These are phyloP conservation scores for Tetraodon nigroviridis DNA, from an alignment of 2,113 vertebrate genomes.

Conservation along the genomic window DNA sequence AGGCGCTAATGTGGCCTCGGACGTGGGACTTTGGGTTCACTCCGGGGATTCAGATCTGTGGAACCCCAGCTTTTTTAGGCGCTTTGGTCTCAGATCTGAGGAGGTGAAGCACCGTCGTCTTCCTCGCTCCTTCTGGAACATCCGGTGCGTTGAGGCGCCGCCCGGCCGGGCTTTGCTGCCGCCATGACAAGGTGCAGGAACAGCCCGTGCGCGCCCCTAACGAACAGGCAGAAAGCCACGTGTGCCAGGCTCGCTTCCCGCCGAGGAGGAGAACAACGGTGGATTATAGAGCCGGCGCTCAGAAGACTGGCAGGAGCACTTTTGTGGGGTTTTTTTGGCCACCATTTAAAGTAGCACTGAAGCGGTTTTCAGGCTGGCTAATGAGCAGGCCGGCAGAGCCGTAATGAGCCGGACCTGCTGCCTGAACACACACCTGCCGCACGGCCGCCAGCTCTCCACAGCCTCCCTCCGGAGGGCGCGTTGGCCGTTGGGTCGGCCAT, in stretches of 20 bases:
- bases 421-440: constrained; percentile 21
- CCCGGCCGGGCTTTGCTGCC: no score
- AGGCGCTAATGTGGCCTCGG: constrained; percentile 58
- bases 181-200: constrained; percentile 31
- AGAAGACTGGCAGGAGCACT: constrained; percentile 49
- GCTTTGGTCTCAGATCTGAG: constrained; percentile 23
- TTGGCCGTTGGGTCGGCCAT: no score
- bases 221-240: constrained; percentile 53
- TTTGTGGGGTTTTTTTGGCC: constrained; percentile 49
- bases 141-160: no score
- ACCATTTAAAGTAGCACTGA: constrained; percentile 43
- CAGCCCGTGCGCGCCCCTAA: constrained; percentile 44
- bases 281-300: constrained; percentile 60
- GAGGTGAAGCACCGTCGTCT: neutral
- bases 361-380: constrained; percentile 47
- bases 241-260: constrained; percentile 46
- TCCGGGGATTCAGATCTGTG: constrained; percentile 56
- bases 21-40: constrained; percentile 53
- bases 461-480: no score
- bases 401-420: constrained; percentile 43
- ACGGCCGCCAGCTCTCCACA: no score
- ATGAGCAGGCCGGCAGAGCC: constrained; percentile 36
- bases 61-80: constrained; percentile 47
- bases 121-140: no score
- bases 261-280: constrained; percentile 66